Percentiles rank a stretch among this genome's conserved stretches.
These are phyloP conservation scores for Danaus plexippus DNA, from an alignment of 1,140 invertebrate genomes.

Conservation along the genomic window DNA sequence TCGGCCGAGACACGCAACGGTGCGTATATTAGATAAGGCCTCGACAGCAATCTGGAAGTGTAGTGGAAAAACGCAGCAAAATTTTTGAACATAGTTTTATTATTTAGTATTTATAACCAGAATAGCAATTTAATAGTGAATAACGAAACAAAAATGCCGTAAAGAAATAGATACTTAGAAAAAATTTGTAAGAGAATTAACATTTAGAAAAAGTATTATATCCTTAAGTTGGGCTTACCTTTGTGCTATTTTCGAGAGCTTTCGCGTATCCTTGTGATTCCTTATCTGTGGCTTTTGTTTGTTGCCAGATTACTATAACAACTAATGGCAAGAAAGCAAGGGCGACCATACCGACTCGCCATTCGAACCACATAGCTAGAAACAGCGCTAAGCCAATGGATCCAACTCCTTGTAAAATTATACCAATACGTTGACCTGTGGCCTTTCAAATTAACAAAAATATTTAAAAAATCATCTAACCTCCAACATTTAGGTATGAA, in stretches of 20 bases:
- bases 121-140: too few species aligned
- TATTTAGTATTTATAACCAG: too few species aligned
- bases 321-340: constrained; percentile 78
- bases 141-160: too few species aligned
- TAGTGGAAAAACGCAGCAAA: too few species aligned
- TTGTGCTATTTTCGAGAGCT: constrained; percentile 72
- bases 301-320: constrained; percentile 73
- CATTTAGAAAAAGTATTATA: too few species aligned
- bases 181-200: too few species aligned
- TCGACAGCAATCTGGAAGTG: constrained; percentile 77
- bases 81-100: too few species aligned
- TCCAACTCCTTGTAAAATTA: constrained; percentile 75
- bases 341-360: constrained; percentile 78
- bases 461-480: too few species aligned
- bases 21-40: constrained; percentile 81
- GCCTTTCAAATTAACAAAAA: constrained; percentile 66
- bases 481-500: neutral
- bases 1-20: constrained; percentile 79
- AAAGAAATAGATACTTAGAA: too few species aligned
- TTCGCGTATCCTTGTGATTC: constrained; percentile 70
- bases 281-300: constrained; percentile 71
- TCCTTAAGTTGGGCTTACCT: constrained; percentile 33
- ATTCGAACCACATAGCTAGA: constrained; percentile 77
- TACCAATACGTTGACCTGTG: constrained; percentile 78
- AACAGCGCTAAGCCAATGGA: constrained; percentile 73